Base-by-base conservation (phyloP, 2,113 vertebrate species). In the Mustela lutreola region DNA sequence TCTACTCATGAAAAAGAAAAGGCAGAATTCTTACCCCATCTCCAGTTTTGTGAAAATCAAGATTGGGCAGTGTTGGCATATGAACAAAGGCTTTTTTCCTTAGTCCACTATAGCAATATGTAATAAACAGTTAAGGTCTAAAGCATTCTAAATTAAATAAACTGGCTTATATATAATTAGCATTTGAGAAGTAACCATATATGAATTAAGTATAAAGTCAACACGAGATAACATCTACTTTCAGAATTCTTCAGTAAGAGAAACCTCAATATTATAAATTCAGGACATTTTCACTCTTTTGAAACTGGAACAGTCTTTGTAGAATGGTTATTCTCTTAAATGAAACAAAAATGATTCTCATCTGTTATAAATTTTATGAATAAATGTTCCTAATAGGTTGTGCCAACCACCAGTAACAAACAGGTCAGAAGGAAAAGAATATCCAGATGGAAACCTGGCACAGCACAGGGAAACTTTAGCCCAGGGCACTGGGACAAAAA, bases 91-190 rank as follows among this genome's bases (percentile, higher is more conserved):
- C 99, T 98, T 99, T 99, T 99, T 99, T 99, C 97, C 99, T 99
- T 94, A 99, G 99, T 98, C 99, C 99, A 98, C 99, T 99, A 97
- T 99, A 99, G 99, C 99, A 99, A 98, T 99, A 99, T 96, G 99
- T 99, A 97, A 98, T 83, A 95, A 98, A 83, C 45, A 96, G 99
- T 99, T 99, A 99, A 99, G 99, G 99, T 85, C 62, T 80, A 88
- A 95, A 93, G 94, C 31, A 4, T 0, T 94, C 45, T 90, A 82
- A 96, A 87, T 92, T 78, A 96, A 96, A 95, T 60, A 33, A 89
- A 50, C 26, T 76, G 82, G 84, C 67, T 36, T 78, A 92, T 67
- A 80, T 10, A 70, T 10, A 36, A 33, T 67, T 1, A 82, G 15
- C 1, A 96, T 83, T 76, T 97, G 80, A 89, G 36, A 92, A 95